These are phyloP conservation scores for Prionace glauca DNA, from an alignment of 2,797 vertebrate genomes.

Conservation along the genomic window DNA sequence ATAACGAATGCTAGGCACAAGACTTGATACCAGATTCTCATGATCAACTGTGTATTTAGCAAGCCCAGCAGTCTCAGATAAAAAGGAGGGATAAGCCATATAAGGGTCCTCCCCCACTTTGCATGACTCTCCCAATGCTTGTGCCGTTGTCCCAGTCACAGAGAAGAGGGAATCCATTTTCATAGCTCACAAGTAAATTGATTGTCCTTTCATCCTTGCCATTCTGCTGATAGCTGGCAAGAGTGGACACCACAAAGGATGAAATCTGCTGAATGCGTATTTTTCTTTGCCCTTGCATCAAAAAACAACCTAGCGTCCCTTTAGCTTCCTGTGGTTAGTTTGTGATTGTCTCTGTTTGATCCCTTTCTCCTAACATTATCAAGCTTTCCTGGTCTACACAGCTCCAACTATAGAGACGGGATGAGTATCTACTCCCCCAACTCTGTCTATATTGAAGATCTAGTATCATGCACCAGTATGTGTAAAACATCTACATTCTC, in stretches of 20 bases:
- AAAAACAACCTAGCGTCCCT: not conserved
- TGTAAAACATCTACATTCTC: not conserved
- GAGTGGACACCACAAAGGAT: not conserved
- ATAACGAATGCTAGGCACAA: not conserved
- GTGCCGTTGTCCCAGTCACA: not conserved
- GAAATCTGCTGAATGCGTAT: not conserved
- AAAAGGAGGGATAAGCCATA: not conserved
- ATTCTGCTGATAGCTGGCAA: not conserved
- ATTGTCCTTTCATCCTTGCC: not conserved
- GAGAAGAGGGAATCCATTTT: not conserved
- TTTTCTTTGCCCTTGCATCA: not conserved
- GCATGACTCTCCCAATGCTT: not conserved
- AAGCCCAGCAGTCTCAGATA: not conserved
- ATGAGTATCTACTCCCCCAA: not conserved
- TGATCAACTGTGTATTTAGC: not conserved
- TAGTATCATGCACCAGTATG: not conserved
- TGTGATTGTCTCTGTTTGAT: not conserved
- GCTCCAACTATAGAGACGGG: not conserved
- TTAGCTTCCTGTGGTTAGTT: not conserved
- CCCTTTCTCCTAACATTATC: not conserved
- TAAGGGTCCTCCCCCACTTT: not conserved
- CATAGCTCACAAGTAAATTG: not conserved
- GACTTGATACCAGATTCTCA: not conserved
- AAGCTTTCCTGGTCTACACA: not conserved
- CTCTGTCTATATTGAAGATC: not conserved